Evolutionary conservation across 2,797 vertebrate species (phyloP).

Genomic region (Rhinatrema bivittatum): DNA sequence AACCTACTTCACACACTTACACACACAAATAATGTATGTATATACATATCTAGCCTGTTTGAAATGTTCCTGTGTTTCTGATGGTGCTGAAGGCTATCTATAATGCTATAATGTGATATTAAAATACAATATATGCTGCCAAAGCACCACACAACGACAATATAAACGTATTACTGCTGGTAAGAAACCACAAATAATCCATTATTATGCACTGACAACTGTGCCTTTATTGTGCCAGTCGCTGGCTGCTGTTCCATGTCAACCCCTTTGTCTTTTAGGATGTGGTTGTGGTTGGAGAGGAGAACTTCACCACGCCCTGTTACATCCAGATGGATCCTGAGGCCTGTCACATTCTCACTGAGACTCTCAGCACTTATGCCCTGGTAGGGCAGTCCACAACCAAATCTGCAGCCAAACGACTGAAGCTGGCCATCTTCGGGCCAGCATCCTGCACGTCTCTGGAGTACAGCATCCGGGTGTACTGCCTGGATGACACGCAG

Average conservation of each 20-base stretch:
- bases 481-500: slow-evolving; percentile 92
- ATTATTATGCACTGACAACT: no score
- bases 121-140: no score
- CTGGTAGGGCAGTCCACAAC: slow-evolving; percentile 84
- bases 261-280: slow-evolving; percentile 59
- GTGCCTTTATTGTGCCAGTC: neutral
- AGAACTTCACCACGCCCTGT: slow-evolving; percentile 93
- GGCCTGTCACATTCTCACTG: slow-evolving; percentile 91
- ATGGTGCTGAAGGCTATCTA: no score
- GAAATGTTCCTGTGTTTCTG: no score
- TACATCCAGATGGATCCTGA: slow-evolving; percentile 92
- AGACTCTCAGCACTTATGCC: slow-evolving; percentile 85
- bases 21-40: no score
- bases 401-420: slow-evolving; percentile 81
- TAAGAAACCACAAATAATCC: no score
- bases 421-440: slow-evolving; percentile 90
- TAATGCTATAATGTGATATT: no score
- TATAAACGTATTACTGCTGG: no score
- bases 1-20: no score
- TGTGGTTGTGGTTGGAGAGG: slow-evolving; percentile 88
- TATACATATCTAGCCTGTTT: no score
- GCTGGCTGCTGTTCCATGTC: slow-evolving; percentile 3
- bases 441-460: slow-evolving; percentile 80
- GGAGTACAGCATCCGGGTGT: slow-evolving; percentile 90
- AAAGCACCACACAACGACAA: no score